Conservation (phyloP, 2,888 invertebrate species). For the Leptinotarsa haldemani region DNA sequence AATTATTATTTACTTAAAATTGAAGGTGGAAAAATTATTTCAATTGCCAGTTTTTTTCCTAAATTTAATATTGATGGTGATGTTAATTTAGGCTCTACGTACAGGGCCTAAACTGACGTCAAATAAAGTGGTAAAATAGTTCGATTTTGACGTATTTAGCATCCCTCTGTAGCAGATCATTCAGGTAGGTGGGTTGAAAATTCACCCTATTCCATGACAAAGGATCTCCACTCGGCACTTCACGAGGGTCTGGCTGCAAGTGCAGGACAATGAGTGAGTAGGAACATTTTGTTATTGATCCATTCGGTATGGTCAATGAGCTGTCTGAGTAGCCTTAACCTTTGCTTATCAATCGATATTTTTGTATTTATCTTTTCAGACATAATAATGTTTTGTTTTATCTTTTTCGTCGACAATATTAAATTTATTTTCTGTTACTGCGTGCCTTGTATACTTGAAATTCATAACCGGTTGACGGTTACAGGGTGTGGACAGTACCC, state of each 20-base stretch:
- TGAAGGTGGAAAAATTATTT: too few relatives aligned
- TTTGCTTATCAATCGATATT: constrained; percentile 33
- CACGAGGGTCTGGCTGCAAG: constrained; percentile 22
- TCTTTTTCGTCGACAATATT: too few relatives aligned
- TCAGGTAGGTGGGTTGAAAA: constrained; percentile 9
- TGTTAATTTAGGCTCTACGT: too few relatives aligned
- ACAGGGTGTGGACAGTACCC: too few relatives aligned
- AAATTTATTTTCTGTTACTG: too few relatives aligned
- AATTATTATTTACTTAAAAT: too few relatives aligned
- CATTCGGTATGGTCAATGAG: constrained; percentile 47
- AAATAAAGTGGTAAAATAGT: neutral
- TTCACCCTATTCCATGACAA: constrained; percentile 15
- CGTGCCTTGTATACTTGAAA: too few relatives aligned
- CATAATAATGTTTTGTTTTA: neutral
- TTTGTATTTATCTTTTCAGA: constrained; percentile 9
- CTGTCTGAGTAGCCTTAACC: constrained; percentile 48
- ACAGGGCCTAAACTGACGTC: too few relatives aligned
- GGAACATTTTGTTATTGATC: constrained; percentile 39
- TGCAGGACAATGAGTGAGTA: constrained; percentile 20
- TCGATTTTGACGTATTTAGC: neutral
- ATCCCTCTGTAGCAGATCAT: neutral
- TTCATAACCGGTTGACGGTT: too few relatives aligned
- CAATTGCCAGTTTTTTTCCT: too few relatives aligned
- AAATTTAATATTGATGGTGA: too few relatives aligned
- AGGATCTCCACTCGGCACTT: neutral